Base-by-base conservation (phyloP, 2,797 vertebrate species). In the Pitangus sulphuratus region DNA sequence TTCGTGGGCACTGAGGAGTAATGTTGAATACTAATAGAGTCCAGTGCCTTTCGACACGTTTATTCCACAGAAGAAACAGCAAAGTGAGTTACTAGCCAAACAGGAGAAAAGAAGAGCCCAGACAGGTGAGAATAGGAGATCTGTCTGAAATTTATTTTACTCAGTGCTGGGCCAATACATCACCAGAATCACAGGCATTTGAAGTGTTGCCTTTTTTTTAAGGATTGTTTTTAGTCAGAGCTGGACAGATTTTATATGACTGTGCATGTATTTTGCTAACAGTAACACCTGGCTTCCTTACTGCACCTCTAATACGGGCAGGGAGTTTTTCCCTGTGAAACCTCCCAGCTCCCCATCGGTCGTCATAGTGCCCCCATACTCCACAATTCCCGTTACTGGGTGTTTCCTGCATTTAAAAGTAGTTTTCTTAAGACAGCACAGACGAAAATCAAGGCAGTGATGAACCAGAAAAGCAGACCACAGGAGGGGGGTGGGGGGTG, bases 391-490 rank as follows among this genome's bases (percentile, higher is more conserved):
- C 54, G 1, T 12, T 37, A 25, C 53, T n/a, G 21, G 7, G 21
- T 2, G 28, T 19, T 7, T 37, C 58, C 16, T 14, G 64, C 47
- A 8, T 15, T 66, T 20, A 2, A 4, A 19, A 44, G 4, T 1
- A 4, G 24, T 13, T 72, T 44, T 7, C 8, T 17, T 22, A 35
- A 33, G 25, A 14, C 15, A 33, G 17, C 22, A 30, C 15, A n/a
- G 37, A 3, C 39, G 42, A 31, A 68, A 28, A 24, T 0, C 28
- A 15, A 15, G n/a, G 8, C 8, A 8, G 1, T 1, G 25, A 15
- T 0, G 16, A 74, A 3, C 5, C 0, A 17, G 5, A 22, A 2
- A 1, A 25, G 66, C 57, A 12, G 4, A 37, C 5, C 4, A 4
- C 1, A 2, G 8, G 26, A 3, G 16, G 4, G 5, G 4, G 7